Base-by-base conservation (phyloP, 1,140 invertebrate genomes). In the Eurosta solidaginis region DNA sequence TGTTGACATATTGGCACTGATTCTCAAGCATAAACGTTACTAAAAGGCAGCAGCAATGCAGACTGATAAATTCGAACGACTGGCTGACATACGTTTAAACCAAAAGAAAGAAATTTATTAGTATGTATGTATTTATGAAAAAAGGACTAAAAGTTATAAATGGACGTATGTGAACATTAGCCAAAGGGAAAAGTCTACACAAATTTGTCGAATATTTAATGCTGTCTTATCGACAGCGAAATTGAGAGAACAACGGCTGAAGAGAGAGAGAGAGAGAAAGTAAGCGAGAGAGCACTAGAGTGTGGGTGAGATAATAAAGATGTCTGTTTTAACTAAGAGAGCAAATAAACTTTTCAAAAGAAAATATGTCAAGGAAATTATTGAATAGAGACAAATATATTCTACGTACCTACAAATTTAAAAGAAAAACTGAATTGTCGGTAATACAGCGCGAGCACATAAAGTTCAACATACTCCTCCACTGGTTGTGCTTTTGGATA, bases 1-100 rank as follows among this genome's bases (percentile, higher is more conserved):
- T 74, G 73, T 74, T 74, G 73, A 74, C 73, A 74, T 74, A 74
- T 74, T 74, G 73, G 73, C 73, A 74, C 73, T 74, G 73, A 74
- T 74, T 74, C 73, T 74, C 14, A 22, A 29, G 59, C 59, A 54
- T 54, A 54, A 54, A 54, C 22, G 50, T 54, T 25, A n/a, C n/a
- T n/a, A n/a, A n/a, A n/a, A 54, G 50, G 49, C 17, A 40, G 27
- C 59, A 40, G 12, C 54, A 29, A 29, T 33, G 54, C 29, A 33
- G n/a, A n/a, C n/a, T n/a, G n/a, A n/a, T n/a, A n/a, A n/a, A n/a
- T n/a, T 14, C 2, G 59, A 68, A 29, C 40, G 33, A 20, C n/a
- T 68, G 59, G 17, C 29, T 36, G 33, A 1, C 22, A 10, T 12
- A 17, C 25, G 12, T 3, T 17, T 4, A n/a, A 17, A 29, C 54